Evolutionary conservation across 2,888 invertebrate species (phyloP).

Genomic region (Meghimatium bilineatum): DNA sequence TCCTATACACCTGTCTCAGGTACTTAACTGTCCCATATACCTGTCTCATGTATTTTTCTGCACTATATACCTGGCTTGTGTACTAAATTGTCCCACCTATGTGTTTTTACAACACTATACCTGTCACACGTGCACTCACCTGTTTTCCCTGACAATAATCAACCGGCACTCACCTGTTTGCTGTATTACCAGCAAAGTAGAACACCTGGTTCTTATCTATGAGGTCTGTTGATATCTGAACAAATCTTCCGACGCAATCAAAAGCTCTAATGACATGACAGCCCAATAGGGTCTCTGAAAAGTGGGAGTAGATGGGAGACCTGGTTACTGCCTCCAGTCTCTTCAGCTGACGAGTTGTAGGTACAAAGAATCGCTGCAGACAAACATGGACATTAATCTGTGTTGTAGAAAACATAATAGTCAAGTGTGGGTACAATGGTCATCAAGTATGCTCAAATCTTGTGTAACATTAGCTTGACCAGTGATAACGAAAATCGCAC

Average conservation of each 20-base stretch:
- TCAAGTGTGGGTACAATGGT: too few species aligned
- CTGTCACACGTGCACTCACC: neutral
- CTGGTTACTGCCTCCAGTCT: constrained; percentile 69
- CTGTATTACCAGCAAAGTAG: constrained; percentile 67
- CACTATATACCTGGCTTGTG: too few species aligned
- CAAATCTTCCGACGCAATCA: constrained; percentile 58
- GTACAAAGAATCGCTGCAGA: constrained; percentile 78
- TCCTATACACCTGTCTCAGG: too few species aligned
- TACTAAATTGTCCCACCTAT: too few species aligned
- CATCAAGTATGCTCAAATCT: neutral
- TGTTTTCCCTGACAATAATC: too few species aligned
- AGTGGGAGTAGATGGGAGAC: constrained; percentile 73
- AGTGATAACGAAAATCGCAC: too few species aligned
- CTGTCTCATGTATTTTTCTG: too few species aligned
- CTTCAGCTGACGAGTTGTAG: constrained; percentile 71
- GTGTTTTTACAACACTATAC: too few species aligned
- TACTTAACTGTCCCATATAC: too few species aligned
- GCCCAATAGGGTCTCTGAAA: constrained; percentile 78
- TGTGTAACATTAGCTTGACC: too few species aligned
- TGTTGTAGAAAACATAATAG: neutral
- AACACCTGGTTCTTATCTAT: constrained; percentile 83
- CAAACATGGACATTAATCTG: neutral
- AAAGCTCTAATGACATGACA: constrained; percentile 69
- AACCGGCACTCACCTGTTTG: constrained; percentile 52
- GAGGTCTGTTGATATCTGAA: constrained; percentile 55